Percentiles rank a stretch among this genome's conserved stretches.
These are phyloP conservation scores for Pomacea maculata DNA, from an alignment of 1,140 invertebrate species.

Conservation along the genomic window DNA sequence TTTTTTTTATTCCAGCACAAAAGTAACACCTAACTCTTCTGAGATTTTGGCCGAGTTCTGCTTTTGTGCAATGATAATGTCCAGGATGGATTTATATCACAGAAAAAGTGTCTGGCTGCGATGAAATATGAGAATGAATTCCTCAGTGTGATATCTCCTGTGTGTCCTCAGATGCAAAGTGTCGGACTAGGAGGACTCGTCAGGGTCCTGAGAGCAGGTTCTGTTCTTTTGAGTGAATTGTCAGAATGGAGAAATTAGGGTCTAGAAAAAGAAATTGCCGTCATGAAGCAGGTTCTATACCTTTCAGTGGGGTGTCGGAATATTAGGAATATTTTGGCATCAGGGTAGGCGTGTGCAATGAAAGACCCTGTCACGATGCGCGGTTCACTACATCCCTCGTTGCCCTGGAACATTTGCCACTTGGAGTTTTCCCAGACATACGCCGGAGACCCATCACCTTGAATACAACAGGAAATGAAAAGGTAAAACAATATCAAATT, in stretches of 20 bases:
- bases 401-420: constrained; percentile 8
- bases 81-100: too few relatives aligned
- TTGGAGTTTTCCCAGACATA: constrained; percentile 8
- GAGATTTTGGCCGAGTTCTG: too few relatives aligned
- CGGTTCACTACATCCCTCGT: constrained; percentile 14
- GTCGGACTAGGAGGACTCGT: too few relatives aligned
- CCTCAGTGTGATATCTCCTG: too few relatives aligned
- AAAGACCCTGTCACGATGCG: constrained; percentile 9
- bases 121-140: too few relatives aligned
- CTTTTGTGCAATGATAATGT: too few relatives aligned
- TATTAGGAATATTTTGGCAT: constrained; percentile 9
- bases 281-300: background rate
- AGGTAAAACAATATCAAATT: background rate
- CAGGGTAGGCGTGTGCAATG: constrained; percentile 13
- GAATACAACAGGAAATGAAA: too few relatives aligned
- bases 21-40: background rate
- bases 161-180: too few relatives aligned
- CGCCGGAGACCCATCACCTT: constrained; percentile 17
- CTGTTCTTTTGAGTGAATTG: too few relatives aligned
- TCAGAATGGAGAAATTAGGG: background rate
- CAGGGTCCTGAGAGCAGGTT: too few relatives aligned
- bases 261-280: background rate
- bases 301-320: constrained; percentile 18
- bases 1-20: background rate
- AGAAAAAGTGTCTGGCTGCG: too few relatives aligned